Conservation (phyloP, 2,888 invertebrate genomes). For the Vannuccia rotundouncinata region DNA sequence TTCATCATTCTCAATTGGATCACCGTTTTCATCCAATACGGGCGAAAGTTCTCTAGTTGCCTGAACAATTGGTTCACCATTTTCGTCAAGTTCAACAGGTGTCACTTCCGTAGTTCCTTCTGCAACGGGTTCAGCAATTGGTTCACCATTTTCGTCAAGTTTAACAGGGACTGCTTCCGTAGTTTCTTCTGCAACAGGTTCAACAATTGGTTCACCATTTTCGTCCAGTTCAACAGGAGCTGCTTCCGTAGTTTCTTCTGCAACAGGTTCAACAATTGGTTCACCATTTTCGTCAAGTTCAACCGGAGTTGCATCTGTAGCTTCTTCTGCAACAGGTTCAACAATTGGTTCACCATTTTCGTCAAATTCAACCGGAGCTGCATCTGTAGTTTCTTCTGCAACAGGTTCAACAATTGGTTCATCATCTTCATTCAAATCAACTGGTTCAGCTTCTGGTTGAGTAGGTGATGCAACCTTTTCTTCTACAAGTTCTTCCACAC, state of each 20-base stretch:
- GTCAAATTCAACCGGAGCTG: constrained; percentile 21
- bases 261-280: constrained; percentile 6
- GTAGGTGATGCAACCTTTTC: constrained; percentile 30
- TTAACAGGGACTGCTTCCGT: background rate
- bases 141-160: constrained; percentile 26
- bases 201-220: constrained; percentile 12
- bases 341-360: constrained; percentile 13
- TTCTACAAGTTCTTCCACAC: constrained; percentile 2
- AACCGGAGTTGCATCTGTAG: constrained; percentile 30
- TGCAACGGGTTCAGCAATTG: background rate
- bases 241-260: background rate
- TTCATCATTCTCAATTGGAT: background rate
- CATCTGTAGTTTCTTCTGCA: constrained; percentile 17
- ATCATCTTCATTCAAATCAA: no score
- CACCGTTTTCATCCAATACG: constrained; percentile 24
- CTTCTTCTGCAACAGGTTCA: constrained; percentile 9
- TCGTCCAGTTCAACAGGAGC: constrained; percentile 21
- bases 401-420: constrained; percentile 27
- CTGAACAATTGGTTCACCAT: constrained; percentile 29
- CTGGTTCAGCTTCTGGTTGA: no score
- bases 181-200: constrained; percentile 27
- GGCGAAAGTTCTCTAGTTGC: background rate
- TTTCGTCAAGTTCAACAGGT: constrained; percentile 38
- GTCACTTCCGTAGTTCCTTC: constrained; percentile 32
- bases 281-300: constrained; percentile 35